phyloP scores from a whole-genome alignment of 2,797 vertebrate species.

The Malurus splendens region DNA sequence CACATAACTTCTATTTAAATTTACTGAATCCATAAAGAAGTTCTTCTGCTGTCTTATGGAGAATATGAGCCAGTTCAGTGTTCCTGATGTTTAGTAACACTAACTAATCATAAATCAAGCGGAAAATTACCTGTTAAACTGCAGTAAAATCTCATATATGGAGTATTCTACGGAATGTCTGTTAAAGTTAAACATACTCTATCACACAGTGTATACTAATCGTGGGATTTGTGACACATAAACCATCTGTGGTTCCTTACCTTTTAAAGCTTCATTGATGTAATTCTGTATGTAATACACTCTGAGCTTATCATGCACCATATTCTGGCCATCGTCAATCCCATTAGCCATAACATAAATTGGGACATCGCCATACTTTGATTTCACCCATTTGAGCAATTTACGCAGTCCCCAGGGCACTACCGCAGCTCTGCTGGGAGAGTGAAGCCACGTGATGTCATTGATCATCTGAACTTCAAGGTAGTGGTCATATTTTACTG shows the following conservation, averaged over 20 bases:
- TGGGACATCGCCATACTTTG: slow-evolving; percentile 81
- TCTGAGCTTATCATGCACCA: slow-evolving; percentile 82
- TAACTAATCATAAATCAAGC: background rate
- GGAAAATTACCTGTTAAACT: background rate
- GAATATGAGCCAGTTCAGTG: background rate
- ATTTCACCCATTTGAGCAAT: slow-evolving; percentile 86
- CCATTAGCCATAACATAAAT: slow-evolving; percentile 89
- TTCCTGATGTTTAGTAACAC: background rate
- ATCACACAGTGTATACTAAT: background rate
- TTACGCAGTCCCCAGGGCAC: slow-evolving; percentile 95
- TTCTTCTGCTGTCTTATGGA: background rate
- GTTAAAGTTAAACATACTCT: background rate
- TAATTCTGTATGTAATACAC: slow-evolving; percentile 91
- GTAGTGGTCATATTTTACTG: slow-evolving; percentile 78
- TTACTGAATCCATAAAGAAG: background rate
- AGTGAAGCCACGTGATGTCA: slow-evolving; percentile 92
- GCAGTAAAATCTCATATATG: background rate
- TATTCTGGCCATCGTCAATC: slow-evolving; percentile 80
- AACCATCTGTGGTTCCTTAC: slow-evolving; percentile 66
- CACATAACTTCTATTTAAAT: background rate
- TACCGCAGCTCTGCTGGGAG: slow-evolving; percentile 78
- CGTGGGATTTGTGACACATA: background rate
- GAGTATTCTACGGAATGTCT: background rate
- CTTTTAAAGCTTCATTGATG: slow-evolving; percentile 95
- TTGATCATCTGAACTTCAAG: slow-evolving; percentile 87